Conservation (phyloP, 2,797 vertebrate genomes). For the Pseudopleuronectes americanus region DNA sequence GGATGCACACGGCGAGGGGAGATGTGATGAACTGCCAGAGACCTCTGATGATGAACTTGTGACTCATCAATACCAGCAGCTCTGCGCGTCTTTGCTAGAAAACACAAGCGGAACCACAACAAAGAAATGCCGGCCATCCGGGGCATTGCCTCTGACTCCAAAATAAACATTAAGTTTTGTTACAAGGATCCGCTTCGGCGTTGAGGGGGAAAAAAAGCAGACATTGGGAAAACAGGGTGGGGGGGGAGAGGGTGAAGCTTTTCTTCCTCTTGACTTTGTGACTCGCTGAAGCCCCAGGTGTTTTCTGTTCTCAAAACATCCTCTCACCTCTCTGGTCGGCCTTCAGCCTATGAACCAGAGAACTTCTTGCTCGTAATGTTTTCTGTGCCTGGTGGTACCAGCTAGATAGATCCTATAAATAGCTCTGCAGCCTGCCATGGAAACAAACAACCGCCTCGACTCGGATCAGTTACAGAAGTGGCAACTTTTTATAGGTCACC, state of each 20-base stretch:
- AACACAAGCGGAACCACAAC: slow-evolving; percentile 71
- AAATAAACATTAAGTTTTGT: slow-evolving; percentile 75
- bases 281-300: slow-evolving; percentile 64
- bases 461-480: slow-evolving; percentile 78
- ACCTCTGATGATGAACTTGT: slow-evolving; percentile 63
- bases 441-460: slow-evolving; percentile 74
- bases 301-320: slow-evolving; percentile 53
- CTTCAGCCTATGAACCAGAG: slow-evolving; percentile 8
- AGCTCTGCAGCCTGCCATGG: slow-evolving; percentile 72
- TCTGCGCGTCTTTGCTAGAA: slow-evolving; percentile 58
- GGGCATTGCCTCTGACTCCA: slow-evolving; percentile 63
- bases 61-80: slow-evolving; percentile 76
- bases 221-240: slow-evolving; percentile 49
- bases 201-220: slow-evolving; percentile 8
- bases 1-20: slow-evolving; percentile 12
- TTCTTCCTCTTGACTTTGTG: slow-evolving; percentile 67
- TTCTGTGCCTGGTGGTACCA: slow-evolving; percentile 53
- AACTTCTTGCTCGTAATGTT: slow-evolving; percentile 31
- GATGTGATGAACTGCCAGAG: slow-evolving; percentile 49
- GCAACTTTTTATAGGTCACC: slow-evolving; percentile 84
- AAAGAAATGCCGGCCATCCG: slow-evolving; percentile 71
- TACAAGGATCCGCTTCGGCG: slow-evolving; percentile 54
- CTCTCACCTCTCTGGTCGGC: slow-evolving; percentile 8
- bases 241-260: slow-evolving; percentile 47
- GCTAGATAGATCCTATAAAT: slow-evolving; percentile 78